phyloP scores from a whole-genome alignment of 2,888 invertebrate species.

The Synanthedon tipuliformis region DNA sequence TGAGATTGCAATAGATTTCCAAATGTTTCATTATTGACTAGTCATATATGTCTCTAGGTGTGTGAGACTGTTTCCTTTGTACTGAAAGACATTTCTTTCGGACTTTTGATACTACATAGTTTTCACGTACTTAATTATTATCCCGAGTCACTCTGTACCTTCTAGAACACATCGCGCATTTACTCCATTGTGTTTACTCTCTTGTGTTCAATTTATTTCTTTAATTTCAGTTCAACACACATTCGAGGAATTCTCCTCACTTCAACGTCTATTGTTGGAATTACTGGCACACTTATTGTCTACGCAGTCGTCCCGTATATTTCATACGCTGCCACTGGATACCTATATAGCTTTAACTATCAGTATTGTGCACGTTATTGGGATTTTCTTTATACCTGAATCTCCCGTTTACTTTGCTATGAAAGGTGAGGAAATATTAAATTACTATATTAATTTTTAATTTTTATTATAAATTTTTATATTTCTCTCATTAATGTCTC shows the following conservation, averaged over 20 bases:
- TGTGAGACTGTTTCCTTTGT: too few relatives aligned
- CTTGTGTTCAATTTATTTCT: constrained; percentile 10
- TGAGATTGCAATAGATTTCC: too few relatives aligned
- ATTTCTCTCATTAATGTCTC: too few relatives aligned
- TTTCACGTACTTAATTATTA: too few relatives aligned
- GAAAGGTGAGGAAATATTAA: constrained; percentile 20
- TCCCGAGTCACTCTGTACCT: too few relatives aligned
- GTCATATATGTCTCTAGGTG: too few relatives aligned
- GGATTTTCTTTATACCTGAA: constrained; percentile 26
- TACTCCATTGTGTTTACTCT: constrained; percentile 6
- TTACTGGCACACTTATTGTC: constrained; percentile 22
- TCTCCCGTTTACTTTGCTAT: constrained; percentile 31
- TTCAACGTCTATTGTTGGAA: constrained; percentile 20
- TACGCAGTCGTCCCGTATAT: constrained; percentile 28
- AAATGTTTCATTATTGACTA: too few relatives aligned
- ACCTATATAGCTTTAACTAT: constrained; percentile 18
- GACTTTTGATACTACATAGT: too few relatives aligned
- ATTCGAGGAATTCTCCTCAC: constrained; percentile 30
- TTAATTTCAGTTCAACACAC: constrained; percentile 25
- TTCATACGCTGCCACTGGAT: constrained; percentile 23
- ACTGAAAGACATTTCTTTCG: too few relatives aligned
- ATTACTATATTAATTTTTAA: too few relatives aligned
- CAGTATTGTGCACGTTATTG: constrained; percentile 21
- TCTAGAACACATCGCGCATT: background rate
- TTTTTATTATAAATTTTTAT: too few relatives aligned